These are phyloP conservation scores for Limanda limanda DNA, from an alignment of 2,113 vertebrate genomes.

Conservation along the genomic window DNA sequence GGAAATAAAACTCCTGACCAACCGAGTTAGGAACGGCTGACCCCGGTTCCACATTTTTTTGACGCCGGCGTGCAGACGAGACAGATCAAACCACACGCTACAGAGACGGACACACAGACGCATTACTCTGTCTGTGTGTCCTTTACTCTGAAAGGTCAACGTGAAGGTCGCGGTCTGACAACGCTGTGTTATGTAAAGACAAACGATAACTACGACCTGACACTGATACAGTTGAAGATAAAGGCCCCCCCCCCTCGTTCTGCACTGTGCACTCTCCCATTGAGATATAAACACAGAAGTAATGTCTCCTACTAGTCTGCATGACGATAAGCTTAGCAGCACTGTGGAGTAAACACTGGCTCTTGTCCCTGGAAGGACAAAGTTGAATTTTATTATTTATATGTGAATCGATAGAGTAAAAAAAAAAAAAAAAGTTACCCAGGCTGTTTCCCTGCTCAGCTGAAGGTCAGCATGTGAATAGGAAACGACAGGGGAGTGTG, in stretches of 20 bases:
- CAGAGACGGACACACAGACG: slow-evolving; percentile 5
- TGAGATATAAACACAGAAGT: slow-evolving; percentile 5
- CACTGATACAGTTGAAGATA: background rate
- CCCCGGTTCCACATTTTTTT: slow-evolving; percentile 34
- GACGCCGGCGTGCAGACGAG: background rate
- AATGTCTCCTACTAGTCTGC: slow-evolving; percentile 1
- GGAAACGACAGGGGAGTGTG: slow-evolving; percentile 22
- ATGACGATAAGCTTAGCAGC: slow-evolving; percentile 15
- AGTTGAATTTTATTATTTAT: slow-evolving; percentile 26
- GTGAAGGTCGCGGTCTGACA: no score
- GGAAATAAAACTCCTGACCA: slow-evolving; percentile 61
- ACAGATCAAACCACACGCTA: slow-evolving; percentile 7
- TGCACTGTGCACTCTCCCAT: background rate
- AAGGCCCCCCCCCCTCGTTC: background rate
- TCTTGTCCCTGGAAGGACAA: slow-evolving; percentile 27
- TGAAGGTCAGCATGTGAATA: slow-evolving; percentile 71
- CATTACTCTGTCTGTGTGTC: background rate
- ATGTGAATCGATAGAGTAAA: slow-evolving; percentile 32
- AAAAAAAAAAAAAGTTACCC: slow-evolving; percentile 23
- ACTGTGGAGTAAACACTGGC: slow-evolving; percentile 23
- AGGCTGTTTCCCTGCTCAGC: slow-evolving; percentile 55
- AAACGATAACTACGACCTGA: background rate
- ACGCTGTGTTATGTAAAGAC: background rate
- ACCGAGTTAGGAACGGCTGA: slow-evolving; percentile 46
- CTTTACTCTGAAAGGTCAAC: no score